A percentile compares a stretch with the other conserved stretches of the same genome.
phyloP scores from a whole-genome alignment of 2,797 vertebrate species.

The Arctocebus calabarensis region DNA sequence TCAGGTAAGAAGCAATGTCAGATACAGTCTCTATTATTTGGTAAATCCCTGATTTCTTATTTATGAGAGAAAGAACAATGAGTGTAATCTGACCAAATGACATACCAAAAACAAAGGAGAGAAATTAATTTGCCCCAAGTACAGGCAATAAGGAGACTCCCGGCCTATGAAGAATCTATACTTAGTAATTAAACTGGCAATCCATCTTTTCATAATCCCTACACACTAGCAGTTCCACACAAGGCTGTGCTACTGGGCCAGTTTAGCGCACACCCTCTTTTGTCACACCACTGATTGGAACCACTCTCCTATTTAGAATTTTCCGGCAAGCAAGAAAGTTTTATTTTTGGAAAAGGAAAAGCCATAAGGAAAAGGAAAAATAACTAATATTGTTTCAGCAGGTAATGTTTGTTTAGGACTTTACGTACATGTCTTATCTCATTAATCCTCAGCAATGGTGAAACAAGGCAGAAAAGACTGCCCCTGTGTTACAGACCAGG shows the following conservation, averaged over 20 bases:
- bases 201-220: not conserved
- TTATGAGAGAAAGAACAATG: not conserved
- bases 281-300: not conserved
- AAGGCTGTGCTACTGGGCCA: rapidly evolving
- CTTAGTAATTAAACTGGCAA: not conserved
- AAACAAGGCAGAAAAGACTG: not conserved
- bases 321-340: not conserved
- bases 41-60: not conserved
- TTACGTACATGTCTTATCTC: not conserved
- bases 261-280: rapidly evolving
- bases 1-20: not conserved
- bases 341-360: not conserved
- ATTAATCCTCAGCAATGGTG: not conserved
- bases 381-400: not conserved
- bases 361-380: not conserved
- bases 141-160: not conserved
- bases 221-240: rapidly evolving
- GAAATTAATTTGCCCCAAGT: not conserved
- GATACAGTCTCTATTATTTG: rapidly evolving
- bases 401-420: not conserved
- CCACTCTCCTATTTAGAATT: not conserved
- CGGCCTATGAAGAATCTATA: not conserved
- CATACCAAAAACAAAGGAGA: not conserved
- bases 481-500: constrained; percentile 23
- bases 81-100: not conserved